Conservation (phyloP, 2,888 invertebrate genomes). For the Willowsia nigromaculata region DNA sequence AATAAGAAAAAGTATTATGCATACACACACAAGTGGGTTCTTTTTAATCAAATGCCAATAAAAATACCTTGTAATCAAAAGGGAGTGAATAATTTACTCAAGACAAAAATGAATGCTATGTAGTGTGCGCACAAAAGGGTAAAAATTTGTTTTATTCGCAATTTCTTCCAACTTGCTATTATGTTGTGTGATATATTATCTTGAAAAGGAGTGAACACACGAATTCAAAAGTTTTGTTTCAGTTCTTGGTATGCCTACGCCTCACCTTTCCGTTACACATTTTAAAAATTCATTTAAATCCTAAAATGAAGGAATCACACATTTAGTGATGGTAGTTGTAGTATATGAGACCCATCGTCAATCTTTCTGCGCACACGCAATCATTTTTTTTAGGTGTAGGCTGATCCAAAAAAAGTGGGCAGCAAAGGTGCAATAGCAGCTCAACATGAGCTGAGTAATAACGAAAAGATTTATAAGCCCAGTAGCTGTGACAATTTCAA, state of each 20-base stretch:
- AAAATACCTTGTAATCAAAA: slow-evolving; percentile 45
- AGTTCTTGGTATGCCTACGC: neutral
- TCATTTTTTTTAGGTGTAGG: slow-evolving; percentile 13
- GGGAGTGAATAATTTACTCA: slow-evolving; percentile 13
- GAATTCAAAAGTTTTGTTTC: neutral
- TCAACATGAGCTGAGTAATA: neutral
- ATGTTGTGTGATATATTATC: slow-evolving; percentile 21
- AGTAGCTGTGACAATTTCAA: slow-evolving; percentile 71
- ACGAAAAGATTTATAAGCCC: slow-evolving; percentile 41
- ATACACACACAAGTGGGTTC: neutral
- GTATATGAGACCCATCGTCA: neutral
- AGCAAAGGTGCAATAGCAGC: neutral
- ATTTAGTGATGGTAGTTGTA: neutral
- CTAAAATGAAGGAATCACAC: neutral
- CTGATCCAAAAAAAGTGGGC: neutral
- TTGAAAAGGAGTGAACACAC: slow-evolving; percentile 12
- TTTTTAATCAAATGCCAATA: slow-evolving; percentile 59
- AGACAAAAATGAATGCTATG: neutral
- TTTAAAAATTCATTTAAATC: neutral
- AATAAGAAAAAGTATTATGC: neutral
- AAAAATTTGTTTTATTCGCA: neutral
- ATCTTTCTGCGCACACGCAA: neutral
- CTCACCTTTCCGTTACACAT: slow-evolving; percentile 3
- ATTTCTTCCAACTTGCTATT: neutral
- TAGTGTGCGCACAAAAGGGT: neutral